Conservation (phyloP, 1,140 invertebrate genomes). For the Caenorhabditis tropicalis region DNA sequence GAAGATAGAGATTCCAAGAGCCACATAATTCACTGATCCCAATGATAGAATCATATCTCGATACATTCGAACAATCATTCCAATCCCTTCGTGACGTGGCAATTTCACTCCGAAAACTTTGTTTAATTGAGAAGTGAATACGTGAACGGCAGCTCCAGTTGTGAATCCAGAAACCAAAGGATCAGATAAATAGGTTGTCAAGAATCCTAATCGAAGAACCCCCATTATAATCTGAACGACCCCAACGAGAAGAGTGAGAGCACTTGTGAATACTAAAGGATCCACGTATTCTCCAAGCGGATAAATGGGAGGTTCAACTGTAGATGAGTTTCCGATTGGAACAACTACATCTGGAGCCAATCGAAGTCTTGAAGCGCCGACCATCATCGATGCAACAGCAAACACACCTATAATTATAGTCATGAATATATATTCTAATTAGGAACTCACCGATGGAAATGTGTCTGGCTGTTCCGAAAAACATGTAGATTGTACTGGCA, state of each 20-base stretch:
- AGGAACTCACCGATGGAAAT: slow-evolving; percentile 63
- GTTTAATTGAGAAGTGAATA: slow-evolving; percentile 67
- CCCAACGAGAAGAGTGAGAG: slow-evolving; percentile 66
- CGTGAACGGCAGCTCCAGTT: slow-evolving; percentile 69
- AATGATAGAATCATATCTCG: slow-evolving; percentile 60
- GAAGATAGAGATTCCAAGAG: slow-evolving; percentile 72
- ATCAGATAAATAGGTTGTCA: slow-evolving; percentile 71
- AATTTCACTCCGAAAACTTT: slow-evolving; percentile 70
- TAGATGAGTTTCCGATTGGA: neutral
- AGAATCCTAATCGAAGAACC: slow-evolving; percentile 66
- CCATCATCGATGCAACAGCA: slow-evolving; percentile 71
- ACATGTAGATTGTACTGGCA: slow-evolving; percentile 74
- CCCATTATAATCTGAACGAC: slow-evolving; percentile 68
- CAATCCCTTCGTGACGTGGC: slow-evolving; percentile 61
- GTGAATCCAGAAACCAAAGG: slow-evolving; percentile 70
- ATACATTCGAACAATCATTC: slow-evolving; percentile 63
- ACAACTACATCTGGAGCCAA: neutral
- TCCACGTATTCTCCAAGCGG: slow-evolving; percentile 57
- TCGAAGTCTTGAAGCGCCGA: slow-evolving; percentile 59
- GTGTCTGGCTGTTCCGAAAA: slow-evolving; percentile 74
- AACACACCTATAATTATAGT: slow-evolving; percentile 63
- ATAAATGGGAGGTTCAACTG: neutral
- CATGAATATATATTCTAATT: neutral
- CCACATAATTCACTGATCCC: slow-evolving; percentile 72
- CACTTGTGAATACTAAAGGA: slow-evolving; percentile 64